phyloP scores from a whole-genome alignment of 1,140 invertebrate genomes.

The Ditylenchus dipsaci region DNA sequence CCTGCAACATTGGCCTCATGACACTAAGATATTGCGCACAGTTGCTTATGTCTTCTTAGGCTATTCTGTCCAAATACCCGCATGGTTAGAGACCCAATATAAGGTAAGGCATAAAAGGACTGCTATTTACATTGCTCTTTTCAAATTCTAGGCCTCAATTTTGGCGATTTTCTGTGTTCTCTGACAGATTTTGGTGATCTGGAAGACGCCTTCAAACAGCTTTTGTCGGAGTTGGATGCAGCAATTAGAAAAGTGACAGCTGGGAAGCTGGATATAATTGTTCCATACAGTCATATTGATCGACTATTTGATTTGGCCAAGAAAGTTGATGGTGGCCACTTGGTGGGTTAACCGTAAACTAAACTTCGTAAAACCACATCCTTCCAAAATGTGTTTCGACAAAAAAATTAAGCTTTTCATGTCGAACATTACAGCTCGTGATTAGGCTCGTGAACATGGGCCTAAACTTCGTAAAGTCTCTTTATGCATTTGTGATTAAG shows the following conservation, averaged over 20 bases:
- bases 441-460: too few species aligned
- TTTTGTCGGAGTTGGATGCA: conserved; percentile 23
- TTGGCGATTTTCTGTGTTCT: conserved; percentile 30
- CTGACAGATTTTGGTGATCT: conserved; percentile 41
- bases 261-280: conserved; percentile 13
- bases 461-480: too few species aligned
- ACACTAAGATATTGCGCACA: conserved; percentile 34
- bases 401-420: too few species aligned
- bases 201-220: conserved; percentile 22
- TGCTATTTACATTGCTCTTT: neutral
- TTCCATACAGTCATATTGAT: conserved; percentile 33
- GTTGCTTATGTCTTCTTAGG: conserved; percentile 29
- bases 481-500: too few species aligned
- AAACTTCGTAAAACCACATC: too few species aligned
- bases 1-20: conserved; percentile 18
- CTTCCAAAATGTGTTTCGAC: too few species aligned
- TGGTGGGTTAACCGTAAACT: too few species aligned
- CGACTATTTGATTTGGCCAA: conserved; percentile 27
- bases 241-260: conserved; percentile 18
- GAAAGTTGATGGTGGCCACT: conserved; percentile 8
- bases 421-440: too few species aligned
- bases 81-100: conserved; percentile 31
- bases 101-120: conserved; percentile 4
- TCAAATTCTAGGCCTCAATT: conserved; percentile 29
- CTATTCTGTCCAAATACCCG: conserved; percentile 21